Conservation (phyloP, 2,797 vertebrate genomes). For the Gadopsis bispinosus region DNA sequence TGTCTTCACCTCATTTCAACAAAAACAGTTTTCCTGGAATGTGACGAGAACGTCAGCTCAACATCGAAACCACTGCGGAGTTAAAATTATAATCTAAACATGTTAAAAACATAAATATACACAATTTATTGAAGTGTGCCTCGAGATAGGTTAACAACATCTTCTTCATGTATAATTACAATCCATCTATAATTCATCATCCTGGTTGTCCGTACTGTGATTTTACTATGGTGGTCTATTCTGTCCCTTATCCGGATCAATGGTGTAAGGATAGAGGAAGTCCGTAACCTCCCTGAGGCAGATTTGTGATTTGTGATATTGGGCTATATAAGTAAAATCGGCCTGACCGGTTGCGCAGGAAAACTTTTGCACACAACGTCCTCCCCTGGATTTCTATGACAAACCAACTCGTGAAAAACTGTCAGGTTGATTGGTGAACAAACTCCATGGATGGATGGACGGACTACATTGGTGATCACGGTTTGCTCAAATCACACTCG, state of each 20-base stretch:
- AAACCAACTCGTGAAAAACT: neutral
- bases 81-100: neutral
- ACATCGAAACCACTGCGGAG: neutral
- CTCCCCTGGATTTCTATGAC: neutral
- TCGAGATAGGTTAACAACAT: neutral
- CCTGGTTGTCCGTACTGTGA: neutral
- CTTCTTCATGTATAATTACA: too few species aligned
- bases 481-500: neutral
- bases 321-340: neutral
- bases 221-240: neutral
- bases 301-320: neutral
- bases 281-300: neutral
- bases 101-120: neutral
- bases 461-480: too few species aligned
- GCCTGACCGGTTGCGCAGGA: neutral
- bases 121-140: neutral
- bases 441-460: too few species aligned
- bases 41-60: neutral
- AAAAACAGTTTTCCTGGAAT: neutral
- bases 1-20: neutral
- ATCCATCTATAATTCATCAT: neutral
- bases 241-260: neutral
- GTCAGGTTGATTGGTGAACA: neutral
- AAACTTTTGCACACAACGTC: neutral
- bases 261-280: too few species aligned